Evolutionary conservation across 2,797 vertebrate genomes (phyloP).

Genomic region (Leptatherina wallacei): DNA sequence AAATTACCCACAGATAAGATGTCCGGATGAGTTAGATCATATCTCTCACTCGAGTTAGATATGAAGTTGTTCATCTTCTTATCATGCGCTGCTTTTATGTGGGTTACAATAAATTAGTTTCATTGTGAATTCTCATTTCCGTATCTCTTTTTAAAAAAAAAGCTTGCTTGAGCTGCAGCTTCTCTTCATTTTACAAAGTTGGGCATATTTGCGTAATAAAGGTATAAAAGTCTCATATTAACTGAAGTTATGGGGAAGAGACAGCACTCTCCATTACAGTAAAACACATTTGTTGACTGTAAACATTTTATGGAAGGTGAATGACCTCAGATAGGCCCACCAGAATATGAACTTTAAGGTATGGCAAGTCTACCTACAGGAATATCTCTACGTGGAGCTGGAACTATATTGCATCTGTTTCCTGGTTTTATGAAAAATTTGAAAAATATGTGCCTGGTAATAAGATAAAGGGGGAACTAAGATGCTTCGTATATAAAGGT

Average conservation of each 20-base stretch:
- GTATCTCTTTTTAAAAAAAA: neutral
- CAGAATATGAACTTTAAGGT: constrained; percentile 16
- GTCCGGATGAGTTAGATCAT: neutral
- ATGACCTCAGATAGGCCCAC: constrained; percentile 24
- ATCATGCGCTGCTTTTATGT: neutral
- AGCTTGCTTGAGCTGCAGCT: neutral
- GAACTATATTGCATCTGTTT: neutral
- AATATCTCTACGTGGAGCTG: neutral
- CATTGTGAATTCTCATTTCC: neutral
- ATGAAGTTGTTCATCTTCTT: constrained; percentile 1
- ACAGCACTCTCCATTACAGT: neutral
- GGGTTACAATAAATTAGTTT: neutral
- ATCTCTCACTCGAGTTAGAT: neutral
- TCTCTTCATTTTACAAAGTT: neutral
- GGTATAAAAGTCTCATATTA: constrained; percentile 3
- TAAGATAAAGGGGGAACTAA: neutral
- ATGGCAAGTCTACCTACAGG: neutral
- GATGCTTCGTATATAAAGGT: neutral
- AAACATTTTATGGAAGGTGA: constrained; percentile 11
- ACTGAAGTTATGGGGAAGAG: neutral
- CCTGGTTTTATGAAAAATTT: neutral
- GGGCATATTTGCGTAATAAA: neutral
- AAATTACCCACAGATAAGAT: neutral
- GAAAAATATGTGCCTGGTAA: neutral
- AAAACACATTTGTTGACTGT: neutral